These are phyloP conservation scores for Tretioscincus oriximinensis DNA, from an alignment of 2,113 vertebrate genomes.

Conservation along the genomic window DNA sequence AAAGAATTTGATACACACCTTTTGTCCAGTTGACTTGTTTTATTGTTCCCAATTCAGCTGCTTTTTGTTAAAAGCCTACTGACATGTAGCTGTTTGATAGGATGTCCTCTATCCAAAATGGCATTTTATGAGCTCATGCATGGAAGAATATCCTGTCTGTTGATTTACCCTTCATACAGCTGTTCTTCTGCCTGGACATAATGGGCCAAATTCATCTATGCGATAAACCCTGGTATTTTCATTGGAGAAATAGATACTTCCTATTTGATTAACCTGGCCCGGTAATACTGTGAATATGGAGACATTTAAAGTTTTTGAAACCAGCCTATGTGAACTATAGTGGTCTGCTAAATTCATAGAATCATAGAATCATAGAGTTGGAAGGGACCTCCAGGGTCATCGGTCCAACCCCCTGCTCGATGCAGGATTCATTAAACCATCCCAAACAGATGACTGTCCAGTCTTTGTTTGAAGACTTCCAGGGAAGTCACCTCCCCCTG, in stretches of 20 bases:
- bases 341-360: background rate
- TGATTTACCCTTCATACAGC: conserved; percentile 7
- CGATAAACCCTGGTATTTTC: conserved; percentile 5
- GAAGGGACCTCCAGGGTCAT: too few species aligned
- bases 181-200: background rate
- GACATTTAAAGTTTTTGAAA: conserved; percentile 13
- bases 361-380: too few species aligned
- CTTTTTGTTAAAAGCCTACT: background rate
- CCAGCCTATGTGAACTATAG: background rate
- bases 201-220: background rate
- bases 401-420: too few species aligned
- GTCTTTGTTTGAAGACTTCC: too few species aligned
- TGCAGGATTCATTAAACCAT: too few species aligned
- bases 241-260: background rate
- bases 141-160: background rate
- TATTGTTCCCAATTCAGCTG: background rate
- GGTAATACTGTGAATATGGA: background rate
- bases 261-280: background rate
- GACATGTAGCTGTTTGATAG: background rate
- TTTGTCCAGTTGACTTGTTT: background rate
- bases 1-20: background rate
- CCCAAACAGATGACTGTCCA: too few species aligned
- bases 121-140: conserved; percentile 20
- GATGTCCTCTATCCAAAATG: conserved; percentile 16
- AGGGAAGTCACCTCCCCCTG: too few species aligned